Conservation (phyloP, 23 tunicate genomes). For the Clavelina lepadiformis region DNA sequence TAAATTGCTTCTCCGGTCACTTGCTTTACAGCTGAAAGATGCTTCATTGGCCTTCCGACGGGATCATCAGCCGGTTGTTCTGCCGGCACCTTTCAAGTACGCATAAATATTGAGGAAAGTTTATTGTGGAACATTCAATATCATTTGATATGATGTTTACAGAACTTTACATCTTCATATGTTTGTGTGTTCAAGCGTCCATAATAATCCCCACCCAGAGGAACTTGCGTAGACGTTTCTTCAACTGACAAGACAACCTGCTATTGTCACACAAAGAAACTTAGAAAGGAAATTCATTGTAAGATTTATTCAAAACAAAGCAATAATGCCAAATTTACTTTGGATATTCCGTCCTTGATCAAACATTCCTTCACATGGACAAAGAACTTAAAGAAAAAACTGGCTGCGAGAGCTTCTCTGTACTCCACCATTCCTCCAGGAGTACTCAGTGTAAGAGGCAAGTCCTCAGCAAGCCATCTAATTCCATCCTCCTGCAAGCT, state of each 20-base stretch:
- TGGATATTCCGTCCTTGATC: slow-evolving; percentile 13
- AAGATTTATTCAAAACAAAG: too few species aligned
- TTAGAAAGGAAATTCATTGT: too few species aligned
- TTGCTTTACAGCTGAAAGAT: slow-evolving; percentile 65
- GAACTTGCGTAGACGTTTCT: slow-evolving; percentile 14
- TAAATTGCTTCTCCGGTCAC: slow-evolving; percentile 93
- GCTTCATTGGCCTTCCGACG: slow-evolving; percentile 64
- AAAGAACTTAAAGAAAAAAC: slow-evolving; percentile 93
- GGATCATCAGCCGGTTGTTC: slow-evolving; percentile 56
- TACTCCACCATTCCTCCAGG: slow-evolving; percentile 99
- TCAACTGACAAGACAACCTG: too few species aligned
- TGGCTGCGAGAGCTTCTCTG: slow-evolving; percentile 79
- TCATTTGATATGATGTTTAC: too few species aligned
- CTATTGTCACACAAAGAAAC: too few species aligned
- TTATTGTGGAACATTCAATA: too few species aligned
- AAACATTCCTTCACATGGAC: slow-evolving; percentile 25
- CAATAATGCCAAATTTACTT: too few species aligned
- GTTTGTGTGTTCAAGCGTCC: slow-evolving; percentile 41
- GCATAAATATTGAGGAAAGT: too few species aligned
- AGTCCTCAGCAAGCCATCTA: slow-evolving; percentile 59
- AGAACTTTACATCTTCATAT: slow-evolving; percentile 70
- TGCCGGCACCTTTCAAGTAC: slow-evolving; percentile 41
- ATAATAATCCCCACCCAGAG: slow-evolving; percentile 26
- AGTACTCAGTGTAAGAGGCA: slow-evolving; percentile 48
- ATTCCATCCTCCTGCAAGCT: slow-evolving; percentile 30